Conservation (phyloP, 2,888 invertebrate genomes). For the Osmoderma eremita region DNA sequence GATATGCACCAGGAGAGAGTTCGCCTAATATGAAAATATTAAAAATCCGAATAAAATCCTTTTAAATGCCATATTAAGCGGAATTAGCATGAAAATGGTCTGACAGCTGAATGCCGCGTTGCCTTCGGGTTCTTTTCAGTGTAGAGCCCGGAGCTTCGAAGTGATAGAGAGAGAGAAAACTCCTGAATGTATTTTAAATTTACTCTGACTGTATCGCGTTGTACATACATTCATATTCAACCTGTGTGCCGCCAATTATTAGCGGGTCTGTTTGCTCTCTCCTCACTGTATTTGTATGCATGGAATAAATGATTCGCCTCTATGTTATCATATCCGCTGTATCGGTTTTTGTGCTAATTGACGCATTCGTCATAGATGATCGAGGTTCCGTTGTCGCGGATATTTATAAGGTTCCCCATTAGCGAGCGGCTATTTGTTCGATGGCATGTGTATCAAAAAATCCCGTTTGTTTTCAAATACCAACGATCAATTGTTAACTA, state of each 20-base stretch:
- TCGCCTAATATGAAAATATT: constrained; percentile 62
- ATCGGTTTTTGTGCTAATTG: constrained; percentile 48
- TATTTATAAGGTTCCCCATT: constrained; percentile 34
- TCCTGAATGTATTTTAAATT: constrained; percentile 50
- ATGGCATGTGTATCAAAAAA: constrained; percentile 22
- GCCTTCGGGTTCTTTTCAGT: constrained; percentile 51
- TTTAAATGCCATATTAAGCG: constrained; percentile 62
- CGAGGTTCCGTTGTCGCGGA: constrained; percentile 26
- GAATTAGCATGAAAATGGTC: constrained; percentile 64
- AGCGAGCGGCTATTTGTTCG: constrained; percentile 29
- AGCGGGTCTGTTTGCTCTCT: constrained; percentile 61
- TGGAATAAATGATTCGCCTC: constrained; percentile 61
- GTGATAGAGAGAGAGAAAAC: constrained; percentile 34
- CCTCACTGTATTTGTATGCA: constrained; percentile 63
- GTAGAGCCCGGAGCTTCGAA: constrained; percentile 27
- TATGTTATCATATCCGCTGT: constrained; percentile 48
- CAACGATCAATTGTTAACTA: constrained; percentile 5
- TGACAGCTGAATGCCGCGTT: constrained; percentile 61
- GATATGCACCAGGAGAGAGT: constrained; percentile 12
- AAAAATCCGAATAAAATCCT: constrained; percentile 61
- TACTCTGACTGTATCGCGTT: constrained; percentile 44
- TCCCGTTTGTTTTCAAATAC: constrained; percentile 22
- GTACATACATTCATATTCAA: constrained; percentile 56
- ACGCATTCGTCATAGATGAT: constrained; percentile 43
- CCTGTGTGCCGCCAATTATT: constrained; percentile 60